A percentile compares a stretch with the other conserved stretches of the same genome.
Conservation (phyloP, 1,140 invertebrate genomes). For the Pemphigus obesinymphae region DNA sequence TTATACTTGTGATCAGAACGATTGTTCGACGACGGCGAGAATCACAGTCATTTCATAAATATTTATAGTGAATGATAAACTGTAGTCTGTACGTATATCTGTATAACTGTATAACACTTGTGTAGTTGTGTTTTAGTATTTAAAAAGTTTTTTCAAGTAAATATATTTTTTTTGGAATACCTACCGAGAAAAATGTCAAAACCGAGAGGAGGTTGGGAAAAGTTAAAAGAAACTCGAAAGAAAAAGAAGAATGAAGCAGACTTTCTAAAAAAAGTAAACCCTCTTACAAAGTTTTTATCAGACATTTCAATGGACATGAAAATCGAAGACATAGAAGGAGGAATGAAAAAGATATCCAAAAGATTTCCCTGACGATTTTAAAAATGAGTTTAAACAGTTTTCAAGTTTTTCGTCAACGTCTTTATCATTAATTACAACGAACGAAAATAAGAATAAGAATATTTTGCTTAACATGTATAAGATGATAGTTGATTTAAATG, state of each 20-base stretch:
- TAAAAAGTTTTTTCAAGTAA: background rate
- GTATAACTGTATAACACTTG: no score
- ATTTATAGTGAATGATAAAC: background rate
- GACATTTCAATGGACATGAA: background rate
- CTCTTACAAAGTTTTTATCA: background rate
- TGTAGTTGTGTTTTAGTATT: background rate
- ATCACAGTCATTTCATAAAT: background rate
- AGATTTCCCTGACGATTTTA: background rate
- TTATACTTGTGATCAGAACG: background rate
- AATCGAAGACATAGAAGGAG: background rate
- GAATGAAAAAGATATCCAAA: background rate
- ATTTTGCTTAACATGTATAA: no score
- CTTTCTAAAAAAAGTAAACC: background rate
- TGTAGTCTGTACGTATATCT: no score
- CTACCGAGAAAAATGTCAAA: background rate
- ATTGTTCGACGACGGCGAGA: background rate
- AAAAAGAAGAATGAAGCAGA: background rate
- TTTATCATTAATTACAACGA: background rate
- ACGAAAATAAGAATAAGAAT: background rate
- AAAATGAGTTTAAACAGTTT: background rate
- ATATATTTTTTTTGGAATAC: background rate
- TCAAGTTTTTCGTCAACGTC: background rate
- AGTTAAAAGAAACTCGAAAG: background rate
- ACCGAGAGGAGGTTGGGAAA: background rate
- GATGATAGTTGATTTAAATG: no score